Base-by-base conservation (phyloP, 2,797 vertebrate species). In the Sylvilagus floridanus region DNA sequence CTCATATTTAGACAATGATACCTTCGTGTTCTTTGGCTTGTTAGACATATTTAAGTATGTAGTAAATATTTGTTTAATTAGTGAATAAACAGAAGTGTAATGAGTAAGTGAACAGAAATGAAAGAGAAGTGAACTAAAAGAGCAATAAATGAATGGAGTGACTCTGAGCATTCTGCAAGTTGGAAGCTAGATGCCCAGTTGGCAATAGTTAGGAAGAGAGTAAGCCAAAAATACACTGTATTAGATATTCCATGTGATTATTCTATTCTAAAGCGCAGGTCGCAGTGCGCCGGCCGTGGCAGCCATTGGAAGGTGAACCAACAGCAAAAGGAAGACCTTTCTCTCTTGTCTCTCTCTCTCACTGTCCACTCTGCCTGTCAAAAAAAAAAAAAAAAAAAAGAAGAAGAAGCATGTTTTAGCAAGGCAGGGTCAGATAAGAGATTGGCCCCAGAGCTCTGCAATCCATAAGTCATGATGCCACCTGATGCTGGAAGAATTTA, bases 1-100 rank as follows among this genome's bases (percentile, higher is more conserved):
- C 88, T 93, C 52, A 57, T 8, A 66, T 30, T 32, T 19, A 71
- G 75, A 28, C 35, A 94, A 75, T 21, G 54, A 60, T 32, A 84
- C 28, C 11, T 68, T 84, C 14, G 28, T 73, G 30, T 81, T 79
- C 35, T 95, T 95, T 92, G 24, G 26, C 83, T 86, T 81, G 81
- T 86, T 82, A 72, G 54, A 77, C 0, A 37, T 75, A 60, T 68
- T 54, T 94, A 62, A 68, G 19, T 47, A 7, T 57, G 24, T 21
- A 72, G 22, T 86, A 81, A 76, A 57, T 84, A 60, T 91, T 72
- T 88, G 28, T 83, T 86, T 71, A 68, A 35, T 65, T 26, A 47
- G 26, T 57, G 37, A 86, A 62, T 91, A 69, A 81, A 86, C 35
- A 16, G 26, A 90, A 82, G 24, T 81, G 24, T 52, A 63, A n/a